phyloP scores from a whole-genome alignment of 30 jellyfish, hydroid and myxozoan species.

The Chrysaora quinquecirrha region DNA sequence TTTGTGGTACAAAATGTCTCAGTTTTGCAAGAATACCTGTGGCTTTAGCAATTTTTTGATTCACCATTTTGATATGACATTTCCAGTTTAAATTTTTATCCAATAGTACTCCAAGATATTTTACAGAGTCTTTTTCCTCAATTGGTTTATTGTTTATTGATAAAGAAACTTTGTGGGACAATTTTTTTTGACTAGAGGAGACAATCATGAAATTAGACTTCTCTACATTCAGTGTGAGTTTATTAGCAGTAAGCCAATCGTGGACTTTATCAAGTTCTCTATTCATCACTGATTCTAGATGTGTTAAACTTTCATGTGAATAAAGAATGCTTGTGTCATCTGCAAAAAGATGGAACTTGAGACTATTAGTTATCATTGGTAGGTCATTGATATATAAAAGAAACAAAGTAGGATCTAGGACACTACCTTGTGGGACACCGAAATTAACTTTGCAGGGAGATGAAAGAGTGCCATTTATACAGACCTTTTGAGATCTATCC shows the following conservation, averaged over 20 bases:
- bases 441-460: neutral
- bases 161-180: neutral
- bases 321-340: conserved; percentile 31
- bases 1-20: conserved; percentile 13
- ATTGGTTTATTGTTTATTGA: conserved; percentile 3
- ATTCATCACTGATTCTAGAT: conserved; percentile 4
- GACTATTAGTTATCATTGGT: neutral
- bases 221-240: conserved; percentile 14
- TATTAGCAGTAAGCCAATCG: conserved; percentile 43
- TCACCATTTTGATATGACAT: neutral
- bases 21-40: conserved; percentile 5
- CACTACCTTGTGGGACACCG: conserved; percentile 39
- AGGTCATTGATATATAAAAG: conserved; percentile 16
- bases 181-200: neutral
- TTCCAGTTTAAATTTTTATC: conserved; percentile 4
- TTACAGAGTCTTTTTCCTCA: neutral
- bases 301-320: conserved; percentile 7
- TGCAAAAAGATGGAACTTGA: conserved; percentile 31
- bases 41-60: neutral
- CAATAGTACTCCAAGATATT: neutral
- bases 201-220: conserved; percentile 18
- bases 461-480: neutral
- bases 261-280: conserved; percentile 12
- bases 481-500: conserved; percentile 10
- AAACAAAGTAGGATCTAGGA: conserved; percentile 12